A percentile compares a stretch with the other conserved stretches of the same genome.
phyloP scores from a whole-genome alignment of 2,797 vertebrate genomes.

The Neopelma chrysocephalum region DNA sequence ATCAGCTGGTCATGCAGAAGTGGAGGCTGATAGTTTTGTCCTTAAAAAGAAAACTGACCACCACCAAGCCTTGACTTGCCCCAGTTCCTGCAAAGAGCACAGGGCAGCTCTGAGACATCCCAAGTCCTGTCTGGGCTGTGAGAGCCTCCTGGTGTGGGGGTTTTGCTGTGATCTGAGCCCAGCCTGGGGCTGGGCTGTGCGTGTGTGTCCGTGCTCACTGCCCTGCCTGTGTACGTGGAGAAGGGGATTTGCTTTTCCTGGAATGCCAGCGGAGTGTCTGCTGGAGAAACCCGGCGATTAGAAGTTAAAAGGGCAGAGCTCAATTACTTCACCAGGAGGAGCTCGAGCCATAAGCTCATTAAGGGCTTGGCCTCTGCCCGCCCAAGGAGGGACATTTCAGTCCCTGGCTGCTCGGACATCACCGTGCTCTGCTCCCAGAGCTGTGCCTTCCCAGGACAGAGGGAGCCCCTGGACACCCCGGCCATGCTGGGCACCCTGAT shows the following conservation, averaged over 20 bases:
- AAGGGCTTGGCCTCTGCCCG: not conserved
- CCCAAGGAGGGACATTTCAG: not conserved
- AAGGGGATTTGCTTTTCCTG: conserved; percentile 42
- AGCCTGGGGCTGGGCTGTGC: not conserved
- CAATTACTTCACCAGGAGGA: not conserved
- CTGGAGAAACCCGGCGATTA: not conserved
- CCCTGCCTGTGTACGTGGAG: fast-evolving
- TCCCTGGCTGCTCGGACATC: fast-evolving
- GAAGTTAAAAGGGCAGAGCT: not conserved
- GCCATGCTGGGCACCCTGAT: conserved; percentile 87
- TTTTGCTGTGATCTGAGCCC: not conserved
- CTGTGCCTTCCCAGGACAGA: fast-evolving
- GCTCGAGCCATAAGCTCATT: conserved; percentile 40
- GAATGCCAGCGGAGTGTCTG: fast-evolving
- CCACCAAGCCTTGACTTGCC: not conserved
- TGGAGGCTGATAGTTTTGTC: not conserved
- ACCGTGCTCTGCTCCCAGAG: fast-evolving
- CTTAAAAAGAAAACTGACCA: not conserved
- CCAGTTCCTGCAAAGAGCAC: not conserved
- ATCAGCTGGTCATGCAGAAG: not conserved
- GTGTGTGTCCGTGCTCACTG: fast-evolving
- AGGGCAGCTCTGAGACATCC: fast-evolving
- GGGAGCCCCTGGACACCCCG: not conserved
- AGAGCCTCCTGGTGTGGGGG: not conserved
- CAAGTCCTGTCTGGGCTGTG: fast-evolving